These are phyloP conservation scores for Leucophenga varia DNA, from an alignment of 1,140 invertebrate genomes.

Conservation along the genomic window DNA sequence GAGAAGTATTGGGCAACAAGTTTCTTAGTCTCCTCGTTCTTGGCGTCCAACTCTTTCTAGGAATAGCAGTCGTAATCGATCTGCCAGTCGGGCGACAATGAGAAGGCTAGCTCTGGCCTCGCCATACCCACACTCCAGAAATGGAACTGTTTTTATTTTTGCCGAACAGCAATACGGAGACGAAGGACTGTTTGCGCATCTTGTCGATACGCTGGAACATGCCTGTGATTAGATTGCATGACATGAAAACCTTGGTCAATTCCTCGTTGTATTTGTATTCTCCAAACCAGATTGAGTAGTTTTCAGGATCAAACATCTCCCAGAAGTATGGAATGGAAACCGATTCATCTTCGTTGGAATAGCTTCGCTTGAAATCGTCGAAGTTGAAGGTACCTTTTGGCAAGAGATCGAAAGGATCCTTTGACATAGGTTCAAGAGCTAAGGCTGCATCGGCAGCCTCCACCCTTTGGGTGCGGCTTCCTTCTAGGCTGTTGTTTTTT, in stretches of 20 bases:
- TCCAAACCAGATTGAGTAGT: conserved; percentile 96
- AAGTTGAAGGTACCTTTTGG: conserved; percentile 91
- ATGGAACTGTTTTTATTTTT: conserved; percentile 90
- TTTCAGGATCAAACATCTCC: conserved; percentile 95
- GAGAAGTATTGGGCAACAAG: conserved; percentile 90
- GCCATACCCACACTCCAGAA: conserved; percentile 96
- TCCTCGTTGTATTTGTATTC: conserved; percentile 97
- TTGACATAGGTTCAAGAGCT: conserved; percentile 78
- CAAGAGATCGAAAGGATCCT: conserved; percentile 88
- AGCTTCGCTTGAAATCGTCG: conserved; percentile 96
- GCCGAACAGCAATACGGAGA: conserved; percentile 91
- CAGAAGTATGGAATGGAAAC: conserved; percentile 98
- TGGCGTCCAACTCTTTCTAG: conserved; percentile 93
- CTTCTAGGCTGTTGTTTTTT: conserved; percentile 66
- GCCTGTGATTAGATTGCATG: conserved; percentile 88
- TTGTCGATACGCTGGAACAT: conserved; percentile 99
- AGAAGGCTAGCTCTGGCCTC: conserved; percentile 91
- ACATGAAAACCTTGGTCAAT: conserved; percentile 92
- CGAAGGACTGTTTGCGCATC: conserved; percentile 95
- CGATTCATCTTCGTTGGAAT: conserved; percentile 94
- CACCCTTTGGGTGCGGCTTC: conserved; percentile 58
- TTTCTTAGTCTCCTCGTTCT: conserved; percentile 81
- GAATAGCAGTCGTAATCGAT: conserved; percentile 96
- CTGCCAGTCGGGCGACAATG: conserved; percentile 87
- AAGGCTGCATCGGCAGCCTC: conserved; percentile 71